phyloP scores from a whole-genome alignment of 2,888 invertebrate genomes.

The Crossocerus cetratus region DNA sequence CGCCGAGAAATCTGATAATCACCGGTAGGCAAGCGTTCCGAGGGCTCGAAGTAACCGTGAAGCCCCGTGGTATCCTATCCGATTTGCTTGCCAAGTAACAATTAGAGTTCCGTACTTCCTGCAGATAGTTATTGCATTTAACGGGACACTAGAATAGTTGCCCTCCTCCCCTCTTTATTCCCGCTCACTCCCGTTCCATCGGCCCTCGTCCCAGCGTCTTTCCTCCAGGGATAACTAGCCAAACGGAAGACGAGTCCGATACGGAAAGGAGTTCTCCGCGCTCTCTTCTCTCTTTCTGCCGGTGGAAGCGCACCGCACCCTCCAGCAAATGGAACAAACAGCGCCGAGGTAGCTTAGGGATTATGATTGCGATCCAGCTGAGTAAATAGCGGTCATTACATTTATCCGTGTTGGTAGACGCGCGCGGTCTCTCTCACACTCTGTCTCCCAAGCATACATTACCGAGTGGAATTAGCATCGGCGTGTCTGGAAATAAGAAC shows the following conservation, averaged over 20 bases:
- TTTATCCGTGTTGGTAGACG: constrained; percentile 30
- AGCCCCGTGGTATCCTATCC: constrained; percentile 35
- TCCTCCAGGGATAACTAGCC: constrained; percentile 19
- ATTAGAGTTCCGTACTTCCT: constrained; percentile 60
- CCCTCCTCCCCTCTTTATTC: constrained; percentile 21
- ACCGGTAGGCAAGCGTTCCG: neutral
- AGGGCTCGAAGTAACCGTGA: constrained; percentile 25
- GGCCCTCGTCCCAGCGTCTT: constrained; percentile 37
- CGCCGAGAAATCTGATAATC: constrained; percentile 7
- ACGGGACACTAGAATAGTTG: constrained; percentile 57
- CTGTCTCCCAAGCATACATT: neutral
- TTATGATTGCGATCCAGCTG: constrained; percentile 60
- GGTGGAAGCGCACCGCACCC: constrained; percentile 57
- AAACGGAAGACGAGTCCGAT: neutral
- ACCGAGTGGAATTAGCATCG: neutral
- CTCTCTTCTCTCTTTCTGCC: no score
- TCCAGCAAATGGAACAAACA: constrained; percentile 69
- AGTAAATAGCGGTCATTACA: constrained; percentile 57
- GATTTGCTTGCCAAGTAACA: constrained; percentile 67
- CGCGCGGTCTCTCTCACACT: neutral
- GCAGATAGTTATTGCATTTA: constrained; percentile 62
- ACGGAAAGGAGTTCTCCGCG: no score
- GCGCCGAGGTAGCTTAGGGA: constrained; percentile 49
- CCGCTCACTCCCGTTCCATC: constrained; percentile 1
- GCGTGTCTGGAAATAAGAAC: neutral